Percentiles rank a stretch among this genome's conserved stretches.
Evolutionary conservation across 2,888 invertebrate species (phyloP).

Genomic region (Corythucha ciliata): DNA sequence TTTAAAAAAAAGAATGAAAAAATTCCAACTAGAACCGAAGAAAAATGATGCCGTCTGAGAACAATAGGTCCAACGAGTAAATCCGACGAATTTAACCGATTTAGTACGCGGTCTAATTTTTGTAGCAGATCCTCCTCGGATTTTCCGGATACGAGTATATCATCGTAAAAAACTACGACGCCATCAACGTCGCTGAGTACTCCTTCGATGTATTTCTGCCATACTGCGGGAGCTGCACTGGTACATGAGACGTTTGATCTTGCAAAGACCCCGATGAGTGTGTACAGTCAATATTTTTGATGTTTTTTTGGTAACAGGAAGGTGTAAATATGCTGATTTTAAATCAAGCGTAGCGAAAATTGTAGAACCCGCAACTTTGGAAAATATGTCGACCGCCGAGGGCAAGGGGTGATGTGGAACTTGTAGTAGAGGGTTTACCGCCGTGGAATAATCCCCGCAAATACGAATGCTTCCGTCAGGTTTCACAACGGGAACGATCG

Average conservation of each 20-base stretch:
- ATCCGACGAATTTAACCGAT: too few species aligned
- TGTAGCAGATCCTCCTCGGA: too few species aligned
- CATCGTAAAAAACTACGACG: constrained; percentile 15
- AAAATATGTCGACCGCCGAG: not conserved
- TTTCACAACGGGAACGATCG: too few species aligned
- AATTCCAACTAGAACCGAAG: too few species aligned
- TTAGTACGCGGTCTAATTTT: too few species aligned
- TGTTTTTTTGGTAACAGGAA: not conserved
- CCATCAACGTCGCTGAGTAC: constrained; percentile 8
- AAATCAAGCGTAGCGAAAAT: constrained; percentile 4
- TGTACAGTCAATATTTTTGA: constrained; percentile 7
- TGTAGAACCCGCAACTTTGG: not conserved
- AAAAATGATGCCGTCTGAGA: too few species aligned
- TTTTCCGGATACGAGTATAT: constrained; percentile 11
- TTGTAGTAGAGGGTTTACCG: constrained; percentile 3
- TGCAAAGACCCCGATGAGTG: not conserved
- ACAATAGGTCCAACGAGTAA: too few species aligned
- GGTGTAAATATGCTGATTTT: constrained; percentile 6
- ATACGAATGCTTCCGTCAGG: constrained; percentile 9
- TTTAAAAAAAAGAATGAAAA: too few species aligned
- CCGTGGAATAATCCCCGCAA: constrained; percentile 11
- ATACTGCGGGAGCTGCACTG: constrained; percentile 10
- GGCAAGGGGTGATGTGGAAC: constrained; percentile 9
- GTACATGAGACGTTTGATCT: constrained; percentile 3
- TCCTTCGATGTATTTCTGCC: constrained; percentile 35